Percentiles rank a stretch among this genome's conserved stretches.
Evolutionary conservation across 2,113 vertebrate genomes (phyloP).

Genomic region (Electrona antarctica): DNA sequence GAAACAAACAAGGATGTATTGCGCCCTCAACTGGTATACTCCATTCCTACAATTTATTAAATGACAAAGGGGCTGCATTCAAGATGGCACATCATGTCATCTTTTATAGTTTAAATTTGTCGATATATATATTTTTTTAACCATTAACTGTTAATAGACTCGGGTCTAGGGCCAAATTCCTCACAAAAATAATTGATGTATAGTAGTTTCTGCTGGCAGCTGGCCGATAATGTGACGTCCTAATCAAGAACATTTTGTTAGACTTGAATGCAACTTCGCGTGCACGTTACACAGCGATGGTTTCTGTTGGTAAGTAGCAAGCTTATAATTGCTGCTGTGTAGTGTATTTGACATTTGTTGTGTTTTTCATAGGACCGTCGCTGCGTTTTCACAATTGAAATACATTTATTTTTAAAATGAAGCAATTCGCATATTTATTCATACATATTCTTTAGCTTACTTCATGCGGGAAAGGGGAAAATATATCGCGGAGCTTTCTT

Average conservation of each 20-base stretch:
- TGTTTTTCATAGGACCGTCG: too few relatives aligned
- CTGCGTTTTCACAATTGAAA: too few relatives aligned
- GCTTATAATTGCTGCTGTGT: neutral
- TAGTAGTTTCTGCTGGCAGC: too few relatives aligned
- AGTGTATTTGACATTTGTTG: neutral
- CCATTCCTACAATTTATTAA: neutral
- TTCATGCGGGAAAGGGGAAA: too few relatives aligned
- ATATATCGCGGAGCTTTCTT: too few relatives aligned
- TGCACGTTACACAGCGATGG: neutral
- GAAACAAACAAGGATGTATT: neutral
- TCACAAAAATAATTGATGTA: neutral
- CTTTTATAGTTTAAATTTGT: neutral
- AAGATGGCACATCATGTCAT: neutral
- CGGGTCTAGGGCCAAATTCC: too few relatives aligned
- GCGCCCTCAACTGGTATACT: constrained; percentile 28
- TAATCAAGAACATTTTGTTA: neutral
- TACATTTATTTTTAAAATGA: too few relatives aligned
- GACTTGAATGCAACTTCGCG: constrained; percentile 48
- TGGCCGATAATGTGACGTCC: too few relatives aligned
- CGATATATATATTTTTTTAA: neutral
- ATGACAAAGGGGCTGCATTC: constrained; percentile 25
- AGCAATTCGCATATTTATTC: neutral
- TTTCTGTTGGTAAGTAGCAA: constrained; percentile 8
- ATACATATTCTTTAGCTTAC: neutral
- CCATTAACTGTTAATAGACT: neutral